Evolutionary conservation across 1,140 invertebrate species (phyloP).

Genomic region (Conus betulinus): DNA sequence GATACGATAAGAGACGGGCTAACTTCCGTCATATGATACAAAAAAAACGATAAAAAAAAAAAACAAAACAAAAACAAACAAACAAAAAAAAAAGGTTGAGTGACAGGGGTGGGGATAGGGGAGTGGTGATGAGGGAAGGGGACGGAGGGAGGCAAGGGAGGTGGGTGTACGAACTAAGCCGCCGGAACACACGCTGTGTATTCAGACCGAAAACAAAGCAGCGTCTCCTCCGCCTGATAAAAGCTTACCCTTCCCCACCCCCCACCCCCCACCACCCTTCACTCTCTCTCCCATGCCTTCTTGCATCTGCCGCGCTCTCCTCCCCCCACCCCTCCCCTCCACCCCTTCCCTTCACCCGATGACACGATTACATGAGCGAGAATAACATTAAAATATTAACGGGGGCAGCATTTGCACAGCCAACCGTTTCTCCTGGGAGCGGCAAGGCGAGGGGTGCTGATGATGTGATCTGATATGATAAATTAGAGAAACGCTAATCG

Average conservation of each 20-base stretch:
- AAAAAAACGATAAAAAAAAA: no score
- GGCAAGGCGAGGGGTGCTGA: background rate
- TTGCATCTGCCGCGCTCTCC: background rate
- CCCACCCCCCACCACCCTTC: background rate
- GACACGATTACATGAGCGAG: background rate
- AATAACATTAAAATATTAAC: constrained; percentile 9
- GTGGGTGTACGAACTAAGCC: background rate
- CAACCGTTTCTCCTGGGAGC: background rate
- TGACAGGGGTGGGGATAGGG: background rate
- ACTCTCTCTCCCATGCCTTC: background rate
- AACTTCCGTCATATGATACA: no score
- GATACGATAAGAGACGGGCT: no score
- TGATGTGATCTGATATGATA: background rate
- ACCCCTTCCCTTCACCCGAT: background rate
- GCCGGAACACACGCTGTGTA: background rate
- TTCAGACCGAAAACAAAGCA: constrained; percentile 11
- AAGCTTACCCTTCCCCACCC: background rate
- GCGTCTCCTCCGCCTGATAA: background rate
- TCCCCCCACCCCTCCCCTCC: background rate
- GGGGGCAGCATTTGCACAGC: background rate
- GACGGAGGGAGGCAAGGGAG: background rate
- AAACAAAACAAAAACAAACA: no score
- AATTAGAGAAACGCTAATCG: no score
- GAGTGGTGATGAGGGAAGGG: background rate
- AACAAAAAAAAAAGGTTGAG: background rate